These are phyloP conservation scores for Hybognathus amarus DNA, from an alignment of 2,797 vertebrate species.

Conservation along the genomic window DNA sequence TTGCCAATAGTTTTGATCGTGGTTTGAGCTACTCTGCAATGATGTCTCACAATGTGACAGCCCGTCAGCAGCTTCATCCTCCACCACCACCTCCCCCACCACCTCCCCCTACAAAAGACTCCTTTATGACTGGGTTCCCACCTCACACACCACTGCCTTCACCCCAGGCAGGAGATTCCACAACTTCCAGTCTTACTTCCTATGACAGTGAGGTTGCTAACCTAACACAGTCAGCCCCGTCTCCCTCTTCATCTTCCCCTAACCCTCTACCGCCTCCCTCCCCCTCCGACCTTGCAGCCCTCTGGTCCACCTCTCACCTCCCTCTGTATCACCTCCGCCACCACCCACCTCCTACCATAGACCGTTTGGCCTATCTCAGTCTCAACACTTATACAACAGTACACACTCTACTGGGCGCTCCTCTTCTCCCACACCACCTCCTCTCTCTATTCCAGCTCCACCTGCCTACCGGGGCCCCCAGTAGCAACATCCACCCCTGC, in stretches of 20 bases:
- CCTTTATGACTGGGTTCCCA: conserved; percentile 70
- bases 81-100: conserved; percentile 73
- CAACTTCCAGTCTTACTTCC: conserved; percentile 90
- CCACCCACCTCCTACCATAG: conserved; percentile 78
- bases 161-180: conserved; percentile 87
- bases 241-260: conserved; percentile 77
- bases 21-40: conserved; percentile 68
- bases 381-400: conserved; percentile 80
- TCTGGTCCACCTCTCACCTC: conserved; percentile 73
- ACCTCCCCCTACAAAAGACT: conserved; percentile 74
- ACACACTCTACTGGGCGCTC: conserved; percentile 71
- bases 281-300: conserved; percentile 73
- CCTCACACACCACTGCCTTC: conserved; percentile 75
- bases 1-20: conserved; percentile 90
- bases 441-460: conserved; percentile 71
- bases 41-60: conserved; percentile 52
- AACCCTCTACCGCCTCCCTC: conserved; percentile 71
- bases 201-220: conserved; percentile 96
- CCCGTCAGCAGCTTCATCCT: conserved; percentile 65
- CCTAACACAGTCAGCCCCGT: conserved; percentile 83
- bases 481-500: conserved; percentile 49
- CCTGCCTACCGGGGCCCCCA: conserved; percentile 70
- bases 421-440: conserved; percentile 77
- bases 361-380: conserved; percentile 75
- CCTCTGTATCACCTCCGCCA: conserved; percentile 78